Evolutionary conservation across 1,140 invertebrate species (phyloP), one percentile per base, ranked within the genome.

Genomic region (Cyphomyrmex costatus): DNA sequence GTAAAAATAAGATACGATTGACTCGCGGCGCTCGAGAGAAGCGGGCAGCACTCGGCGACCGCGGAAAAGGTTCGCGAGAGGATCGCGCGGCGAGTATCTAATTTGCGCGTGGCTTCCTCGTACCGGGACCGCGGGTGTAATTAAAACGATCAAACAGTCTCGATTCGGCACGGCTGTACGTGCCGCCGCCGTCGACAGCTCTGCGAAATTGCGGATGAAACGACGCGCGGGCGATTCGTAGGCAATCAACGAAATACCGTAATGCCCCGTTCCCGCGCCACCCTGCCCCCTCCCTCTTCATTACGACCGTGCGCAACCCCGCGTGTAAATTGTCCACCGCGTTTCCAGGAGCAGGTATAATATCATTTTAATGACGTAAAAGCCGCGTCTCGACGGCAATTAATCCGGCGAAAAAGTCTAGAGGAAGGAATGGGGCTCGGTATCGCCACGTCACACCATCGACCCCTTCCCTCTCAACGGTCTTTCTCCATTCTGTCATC

Each of bases 361-460:
- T 94, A 94, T 93, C 91, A 92, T 95, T 93, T 92, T 92, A 94
- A 94, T 94, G 92, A 93, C 89, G 91, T 91, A 91, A 91, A 93
- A 89, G 84, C 88, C 78, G 87, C 85, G 85, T 83, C 87, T 86
- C 82, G 79, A 86, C 90, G 86, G 91, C 90, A 93, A 93, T 93
- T 93, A 93, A 92, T 92, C 79, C 84, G 1, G 24, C 68, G 86
- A 86, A 90, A 90, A 90, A 90, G 86, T 90, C 42, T 8, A 21
- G 3, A 24, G 24, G 76, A 60, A 21, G 33, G 33, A 42, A 42
- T 42, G 60, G 21, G 24, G 61, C n/a, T 51, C 21, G 19, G 8
- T 49, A 65, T 58, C 51, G 2, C 58, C 61, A 79, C 86, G 83
- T 85, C 87, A 89, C 89, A 79, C 87, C 70, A 80, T 91, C 85